Percentiles rank a stretch among this genome's conserved stretches.
These are phyloP conservation scores for Druon quercuslanigerum DNA, from an alignment of 1,140 invertebrate species.

Conservation along the genomic window DNA sequence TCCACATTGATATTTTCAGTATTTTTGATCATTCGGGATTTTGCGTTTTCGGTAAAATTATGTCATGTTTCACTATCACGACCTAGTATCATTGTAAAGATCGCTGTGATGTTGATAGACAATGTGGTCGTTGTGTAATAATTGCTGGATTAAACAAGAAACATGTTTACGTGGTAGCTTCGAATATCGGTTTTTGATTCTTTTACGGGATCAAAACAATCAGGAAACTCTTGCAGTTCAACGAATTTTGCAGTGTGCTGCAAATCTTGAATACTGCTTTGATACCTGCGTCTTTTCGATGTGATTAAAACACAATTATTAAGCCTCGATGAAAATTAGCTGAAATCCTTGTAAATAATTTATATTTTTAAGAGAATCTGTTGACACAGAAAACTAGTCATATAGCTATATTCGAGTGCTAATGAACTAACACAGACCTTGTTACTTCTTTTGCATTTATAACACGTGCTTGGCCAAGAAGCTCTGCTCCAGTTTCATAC, in stretches of 20 bases:
- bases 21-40: no score
- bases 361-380: constrained; percentile 76
- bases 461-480: constrained; percentile 69
- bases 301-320: constrained; percentile 71
- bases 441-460: constrained; percentile 74
- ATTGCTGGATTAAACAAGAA: constrained; percentile 8
- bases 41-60: not conserved
- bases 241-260: constrained; percentile 43
- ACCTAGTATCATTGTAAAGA: constrained; percentile 15
- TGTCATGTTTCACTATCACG: not conserved
- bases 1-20: not conserved
- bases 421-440: constrained; percentile 73
- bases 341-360: constrained; percentile 75
- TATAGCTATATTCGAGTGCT: constrained; percentile 74
- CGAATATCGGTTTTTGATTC: constrained; percentile 21
- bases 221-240: not conserved
- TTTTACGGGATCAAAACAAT: constrained; percentile 17
- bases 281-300: constrained; percentile 66
- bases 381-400: constrained; percentile 74
- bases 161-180: constrained; percentile 14
- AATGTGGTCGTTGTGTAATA: constrained; percentile 32
- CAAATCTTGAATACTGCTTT: constrained; percentile 53
- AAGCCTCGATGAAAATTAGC: constrained; percentile 69
- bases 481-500: constrained; percentile 69
- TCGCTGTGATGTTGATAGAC: constrained; percentile 27